Evolutionary conservation across 2,888 invertebrate genomes (phyloP).

Genomic region (Ecliptopera silaceata): DNA sequence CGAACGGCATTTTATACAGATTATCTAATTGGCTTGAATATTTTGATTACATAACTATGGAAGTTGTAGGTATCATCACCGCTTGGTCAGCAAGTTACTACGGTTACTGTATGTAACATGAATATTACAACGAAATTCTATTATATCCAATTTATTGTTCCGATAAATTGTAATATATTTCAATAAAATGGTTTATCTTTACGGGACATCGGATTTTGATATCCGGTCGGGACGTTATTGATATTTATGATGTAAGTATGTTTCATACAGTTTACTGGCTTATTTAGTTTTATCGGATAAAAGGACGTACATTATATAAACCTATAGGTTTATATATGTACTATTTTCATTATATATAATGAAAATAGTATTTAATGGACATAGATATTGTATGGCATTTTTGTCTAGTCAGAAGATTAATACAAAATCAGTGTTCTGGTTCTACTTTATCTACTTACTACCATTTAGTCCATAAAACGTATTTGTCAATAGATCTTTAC

Average conservation of each 20-base stretch:
- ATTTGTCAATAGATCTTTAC: neutral
- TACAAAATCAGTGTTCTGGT: too few relatives aligned
- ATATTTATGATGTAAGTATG: slow-evolving; percentile 5
- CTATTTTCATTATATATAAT: too few relatives aligned
- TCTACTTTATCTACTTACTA: neutral
- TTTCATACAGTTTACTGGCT: neutral
- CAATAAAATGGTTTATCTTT: slow-evolving; percentile 23
- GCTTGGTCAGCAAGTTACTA: neutral
- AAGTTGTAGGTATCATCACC: too few relatives aligned
- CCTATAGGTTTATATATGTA: too few relatives aligned
- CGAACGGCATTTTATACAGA: too few relatives aligned
- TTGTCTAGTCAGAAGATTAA: too few relatives aligned
- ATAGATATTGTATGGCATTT: too few relatives aligned
- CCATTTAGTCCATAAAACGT: too few relatives aligned
- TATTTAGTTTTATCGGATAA: neutral
- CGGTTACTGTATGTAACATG: neutral
- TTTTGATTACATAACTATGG: too few relatives aligned
- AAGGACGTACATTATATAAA: too few relatives aligned
- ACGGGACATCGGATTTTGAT: slow-evolving; percentile 16
- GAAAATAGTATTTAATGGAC: too few relatives aligned
- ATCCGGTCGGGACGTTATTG: slow-evolving; percentile 11
- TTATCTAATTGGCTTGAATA: too few relatives aligned
- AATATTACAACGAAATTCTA: slow-evolving; percentile 2
- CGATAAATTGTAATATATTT: slow-evolving; percentile 20
- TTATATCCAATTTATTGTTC: slow-evolving; percentile 11